Evolutionary conservation across 2,797 vertebrate genomes (phyloP), one percentile per base, ranked within the genome.

Genomic region (Muscicapa comitata): DNA sequence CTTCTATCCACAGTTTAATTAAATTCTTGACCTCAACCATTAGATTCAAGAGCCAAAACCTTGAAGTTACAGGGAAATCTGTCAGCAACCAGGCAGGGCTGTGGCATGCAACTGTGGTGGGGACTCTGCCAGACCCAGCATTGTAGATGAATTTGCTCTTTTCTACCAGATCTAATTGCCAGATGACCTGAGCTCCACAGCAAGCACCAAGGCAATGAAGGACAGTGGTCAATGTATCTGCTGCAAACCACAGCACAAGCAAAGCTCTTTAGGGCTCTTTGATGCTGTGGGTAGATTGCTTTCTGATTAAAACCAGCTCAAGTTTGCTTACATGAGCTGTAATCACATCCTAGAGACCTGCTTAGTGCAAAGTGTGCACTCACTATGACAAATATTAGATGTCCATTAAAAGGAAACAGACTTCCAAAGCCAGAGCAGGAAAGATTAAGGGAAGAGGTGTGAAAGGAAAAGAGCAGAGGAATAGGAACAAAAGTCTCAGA

Each of bases 391-490:
- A 84, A 73, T 55, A 79, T 53, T 83, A 79, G 31, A 47, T 57
- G 5, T 43, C 67, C 74, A 66, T 90, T 93, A 79, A 90, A 84
- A 94, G 63, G 43, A 79, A 76, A 76, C 47, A 86, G 37, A 21
- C 5, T 85, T 90, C 53, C 63, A 88, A 94, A 94, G n/a, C 26
- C n/a, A 37, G 45, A 43, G 59, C 31, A 95, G 67, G 67, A 95
- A 94, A 89, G 86, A 92, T 87, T 84, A 90, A 79, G 62, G 33
- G 31, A 84, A 84, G 88, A 90, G 15, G 73, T 73, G 83, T 58
- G 43, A 94, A 90, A 93, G 35, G 76, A 94, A 95, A 84, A 90
- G 90, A 77, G 55, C 47, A 86, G 51, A 91, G n/a, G 20, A 89
- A 79, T 62, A 73, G 42, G 53, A 94, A 89, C 5, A 2, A 79